Evolutionary conservation across 2,797 vertebrate genomes (phyloP), one percentile per base, ranked within the genome.

Genomic region (Esox masquinongy): DNA sequence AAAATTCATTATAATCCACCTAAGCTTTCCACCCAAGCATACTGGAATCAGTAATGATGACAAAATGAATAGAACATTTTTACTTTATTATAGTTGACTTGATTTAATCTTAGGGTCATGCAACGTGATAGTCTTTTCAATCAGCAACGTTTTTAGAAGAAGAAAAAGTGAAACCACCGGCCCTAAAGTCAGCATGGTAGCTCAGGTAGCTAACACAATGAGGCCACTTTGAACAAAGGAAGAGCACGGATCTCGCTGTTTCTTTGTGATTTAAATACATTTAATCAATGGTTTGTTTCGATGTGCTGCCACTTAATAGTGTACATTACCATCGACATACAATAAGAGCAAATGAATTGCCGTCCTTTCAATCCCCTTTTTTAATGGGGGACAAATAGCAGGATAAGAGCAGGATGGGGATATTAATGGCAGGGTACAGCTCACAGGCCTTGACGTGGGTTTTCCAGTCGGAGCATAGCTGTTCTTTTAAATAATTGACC

Each of bases 271-370:
- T 94, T 91, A 94, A 93, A 94, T 95, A 87, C 90, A 92, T 94
- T 94, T 95, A 94, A 94, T 95, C 92, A 95, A 92, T 93, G 94
- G 94, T 94, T 93, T 94, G 93, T 94, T 94, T 93, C 93, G 89
- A 92, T 92, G 92, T 90, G 84, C 89, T 82, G 88, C 85, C 92
- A 93, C 92, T 94, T 95, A 93, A 93, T 93, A 90, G 92, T 94
- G 91, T 94, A 92, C 92, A 93, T 94, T 94, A 93, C 90, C 47
- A 47, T 47, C 43, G 9, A 86, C 91, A 89, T 91, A 92, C 91
- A 94, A 94, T 92, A 87, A 88, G 83, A 83, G 82, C 81, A 74
- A 85, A 82, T 92, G 92, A 94, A 93, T 93, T 89, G 89, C 90
- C 85, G 89, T 91, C 91, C 89, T 86, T 93, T 88, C 84, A 79